Conservation (phyloP, 1,140 invertebrate genomes). For the Ctenoplectra terminalis region DNA sequence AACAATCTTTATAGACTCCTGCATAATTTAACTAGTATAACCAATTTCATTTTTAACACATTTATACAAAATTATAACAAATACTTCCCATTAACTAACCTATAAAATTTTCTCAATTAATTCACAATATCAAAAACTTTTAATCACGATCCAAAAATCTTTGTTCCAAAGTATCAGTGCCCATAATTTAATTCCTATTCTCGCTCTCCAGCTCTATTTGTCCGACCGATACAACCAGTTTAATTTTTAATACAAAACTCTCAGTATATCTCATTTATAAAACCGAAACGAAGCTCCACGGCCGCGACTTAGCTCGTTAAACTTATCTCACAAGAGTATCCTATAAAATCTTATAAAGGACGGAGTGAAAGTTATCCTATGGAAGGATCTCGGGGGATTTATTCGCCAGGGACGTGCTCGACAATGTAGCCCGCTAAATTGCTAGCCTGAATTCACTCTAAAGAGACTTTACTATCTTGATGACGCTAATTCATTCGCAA, state of each 20-base stretch:
- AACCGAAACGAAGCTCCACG: neutral
- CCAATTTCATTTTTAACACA: no score
- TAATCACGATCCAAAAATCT: no score
- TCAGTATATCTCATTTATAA: neutral
- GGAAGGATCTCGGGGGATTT: slow-evolving; percentile 50
- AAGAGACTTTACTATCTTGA: slow-evolving; percentile 57
- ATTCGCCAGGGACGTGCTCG: slow-evolving; percentile 61
- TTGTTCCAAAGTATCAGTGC: no score
- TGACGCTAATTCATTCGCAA: slow-evolving; percentile 57
- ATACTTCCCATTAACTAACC: no score
- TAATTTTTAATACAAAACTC: neutral
- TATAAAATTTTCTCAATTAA: no score
- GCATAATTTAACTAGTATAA: no score
- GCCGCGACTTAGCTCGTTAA: slow-evolving; percentile 17
- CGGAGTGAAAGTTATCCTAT: slow-evolving; percentile 48
- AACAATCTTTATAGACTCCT: no score
- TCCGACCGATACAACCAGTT: no score
- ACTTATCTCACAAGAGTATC: slow-evolving; percentile 34
- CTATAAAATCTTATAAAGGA: slow-evolving; percentile 25
- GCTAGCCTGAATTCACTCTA: slow-evolving; percentile 47
- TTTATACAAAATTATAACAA: no score
- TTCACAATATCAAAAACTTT: no score
- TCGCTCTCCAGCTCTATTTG: neutral
- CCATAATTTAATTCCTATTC: neutral
- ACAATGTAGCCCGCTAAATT: slow-evolving; percentile 60